Conservation (phyloP, 1,140 invertebrate species). For the Bombus consobrinus region DNA sequence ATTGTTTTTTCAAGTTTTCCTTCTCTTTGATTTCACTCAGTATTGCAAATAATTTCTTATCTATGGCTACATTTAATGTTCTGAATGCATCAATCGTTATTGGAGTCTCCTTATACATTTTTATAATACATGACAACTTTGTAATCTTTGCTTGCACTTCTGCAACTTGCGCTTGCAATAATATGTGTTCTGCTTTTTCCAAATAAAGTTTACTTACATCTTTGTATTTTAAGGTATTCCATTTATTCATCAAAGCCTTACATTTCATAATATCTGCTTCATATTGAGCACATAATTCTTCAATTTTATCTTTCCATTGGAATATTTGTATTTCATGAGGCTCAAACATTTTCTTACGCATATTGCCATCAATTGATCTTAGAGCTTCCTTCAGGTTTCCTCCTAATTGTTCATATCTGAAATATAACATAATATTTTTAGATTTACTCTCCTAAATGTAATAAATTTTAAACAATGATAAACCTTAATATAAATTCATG, state of each 20-base stretch:
- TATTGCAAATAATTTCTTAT: constrained; percentile 63
- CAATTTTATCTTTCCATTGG: constrained; percentile 73
- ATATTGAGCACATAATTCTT: constrained; percentile 70
- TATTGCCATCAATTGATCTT: constrained; percentile 60
- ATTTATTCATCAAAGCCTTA: constrained; percentile 61
- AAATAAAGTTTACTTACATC: constrained; percentile 62
- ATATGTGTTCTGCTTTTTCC: constrained; percentile 65
- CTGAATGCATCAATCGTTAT: constrained; percentile 70
- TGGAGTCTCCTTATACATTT: constrained; percentile 75
- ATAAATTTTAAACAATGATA: constrained; percentile 23
- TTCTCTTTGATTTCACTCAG: constrained; percentile 68
- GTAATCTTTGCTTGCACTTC: constrained; percentile 72
- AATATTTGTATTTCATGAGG: constrained; percentile 55
- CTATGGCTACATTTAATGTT: constrained; percentile 62
- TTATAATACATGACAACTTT: constrained; percentile 67
- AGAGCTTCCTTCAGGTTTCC: constrained; percentile 68
- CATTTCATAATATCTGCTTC: constrained; percentile 62
- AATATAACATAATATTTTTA: constrained; percentile 35
- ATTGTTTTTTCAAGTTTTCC: constrained; percentile 65
- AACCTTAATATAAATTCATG: constrained; percentile 63
- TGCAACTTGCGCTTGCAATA: constrained; percentile 68
- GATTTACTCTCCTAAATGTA: constrained; percentile 11
- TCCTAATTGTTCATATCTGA: constrained; percentile 69
- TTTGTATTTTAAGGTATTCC: constrained; percentile 70
- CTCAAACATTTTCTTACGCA: constrained; percentile 56